phyloP scores from a whole-genome alignment of 2,113 vertebrate species.

The Heterotis niloticus region DNA sequence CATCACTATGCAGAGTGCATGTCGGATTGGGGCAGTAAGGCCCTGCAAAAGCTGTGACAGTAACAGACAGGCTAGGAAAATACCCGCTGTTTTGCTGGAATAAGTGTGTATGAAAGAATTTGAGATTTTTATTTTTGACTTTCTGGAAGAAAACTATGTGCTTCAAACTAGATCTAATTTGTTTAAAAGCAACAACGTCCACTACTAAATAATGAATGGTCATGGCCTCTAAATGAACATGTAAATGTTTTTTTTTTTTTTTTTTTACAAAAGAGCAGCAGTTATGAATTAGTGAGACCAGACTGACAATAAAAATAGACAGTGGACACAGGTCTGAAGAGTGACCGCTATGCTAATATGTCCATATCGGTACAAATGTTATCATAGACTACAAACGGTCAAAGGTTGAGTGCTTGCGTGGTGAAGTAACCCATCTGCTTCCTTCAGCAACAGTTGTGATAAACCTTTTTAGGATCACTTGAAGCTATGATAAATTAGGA shows the following conservation, averaged over 20 bases:
- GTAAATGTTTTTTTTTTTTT: too few species aligned
- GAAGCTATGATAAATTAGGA: neutral
- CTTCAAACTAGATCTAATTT: neutral
- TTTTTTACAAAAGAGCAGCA: neutral
- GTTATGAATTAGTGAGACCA: neutral
- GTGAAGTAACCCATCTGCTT: neutral
- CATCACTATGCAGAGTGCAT: too few species aligned
- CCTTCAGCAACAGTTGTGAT: neutral
- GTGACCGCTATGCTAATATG: neutral
- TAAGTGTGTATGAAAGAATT: too few species aligned
- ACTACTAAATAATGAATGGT: neutral
- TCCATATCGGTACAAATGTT: neutral
- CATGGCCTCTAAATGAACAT: neutral
- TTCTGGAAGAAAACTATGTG: neutral
- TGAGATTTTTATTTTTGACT: too few species aligned
- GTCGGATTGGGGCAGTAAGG: neutral
- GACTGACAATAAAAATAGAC: neutral
- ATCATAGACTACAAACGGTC: neutral
- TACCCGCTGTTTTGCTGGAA: too few species aligned
- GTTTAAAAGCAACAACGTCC: neutral
- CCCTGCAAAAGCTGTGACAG: neutral
- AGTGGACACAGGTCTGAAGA: neutral
- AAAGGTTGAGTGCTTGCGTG: neutral
- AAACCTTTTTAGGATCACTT: slow-evolving; percentile 4
- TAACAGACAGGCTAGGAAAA: neutral